Evolutionary conservation across 2,888 invertebrate species (phyloP), one percentile per base, ranked within the genome.

Genomic region (Venusia cambrica): DNA sequence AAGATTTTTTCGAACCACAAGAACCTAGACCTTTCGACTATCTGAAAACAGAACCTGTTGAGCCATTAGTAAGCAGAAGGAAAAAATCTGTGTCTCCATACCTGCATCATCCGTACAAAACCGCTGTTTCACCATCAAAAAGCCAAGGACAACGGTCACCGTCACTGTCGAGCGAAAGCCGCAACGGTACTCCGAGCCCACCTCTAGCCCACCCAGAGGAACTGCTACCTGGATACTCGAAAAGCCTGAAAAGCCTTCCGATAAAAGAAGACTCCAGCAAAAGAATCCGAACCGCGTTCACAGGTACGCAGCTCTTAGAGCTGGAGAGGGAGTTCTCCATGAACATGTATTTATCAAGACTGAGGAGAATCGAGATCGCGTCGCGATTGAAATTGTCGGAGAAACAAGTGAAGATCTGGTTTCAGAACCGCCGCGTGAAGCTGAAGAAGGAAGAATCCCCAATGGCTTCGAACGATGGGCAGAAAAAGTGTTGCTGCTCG

Each of bases 321-420:
- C 77, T 98, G 35, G 97, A 97, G 73, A 83, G 96, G 29, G 97
- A 97, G 67, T 98, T 97, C 73, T 89, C 94, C 0, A 78, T 92
- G 54, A 97, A 97, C 68, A 97, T 96, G 92, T 98, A 98, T 64
- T 80, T 98, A 15, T 96, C 97, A 0, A 89, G 97, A 19, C 74
- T 97, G 49, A 89, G 97, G 29, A 88, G 97, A 37, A 97, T 98
- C 49, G 97, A 98, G 77, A 97, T 98, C 32, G 97, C 98, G 2
- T 96, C 95, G 12, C 92, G 94, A 48, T 76, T 97, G 40, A 91
- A 94, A 28, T 79, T 98, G 0, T 96, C 96, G 0, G 98, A 98
- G 75, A 98, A 97, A 65, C 97, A 97, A 84, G 97, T 97, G 46
- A 97, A 95, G 73, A 95, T 95, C 51, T 96, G 97, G 97, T 97